A percentile compares a stretch with the other conserved stretches of the same genome.
These are phyloP conservation scores for Drosophila funebris DNA, from an alignment of 1,140 invertebrate genomes.

Conservation along the genomic window DNA sequence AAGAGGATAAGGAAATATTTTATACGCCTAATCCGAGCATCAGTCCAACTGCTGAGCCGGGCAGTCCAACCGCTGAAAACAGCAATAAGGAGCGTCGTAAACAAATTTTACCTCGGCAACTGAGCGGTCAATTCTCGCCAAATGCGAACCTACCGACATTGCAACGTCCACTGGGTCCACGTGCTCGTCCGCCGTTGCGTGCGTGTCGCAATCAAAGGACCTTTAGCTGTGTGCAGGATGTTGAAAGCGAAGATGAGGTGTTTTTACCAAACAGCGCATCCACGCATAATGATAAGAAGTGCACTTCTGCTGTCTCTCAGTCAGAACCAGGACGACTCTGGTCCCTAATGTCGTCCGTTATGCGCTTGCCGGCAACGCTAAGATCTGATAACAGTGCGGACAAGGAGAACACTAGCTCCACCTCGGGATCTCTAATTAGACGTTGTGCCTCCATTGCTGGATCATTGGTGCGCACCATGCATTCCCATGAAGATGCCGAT, in stretches of 20 bases:
- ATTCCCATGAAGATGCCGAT: conserved; percentile 43
- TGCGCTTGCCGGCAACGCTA: conserved; percentile 60
- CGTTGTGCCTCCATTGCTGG: conserved; percentile 79
- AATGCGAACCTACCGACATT: not conserved
- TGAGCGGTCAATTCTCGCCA: conserved; percentile 53
- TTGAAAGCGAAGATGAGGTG: conserved; percentile 48
- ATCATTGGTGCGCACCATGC: conserved; percentile 61
- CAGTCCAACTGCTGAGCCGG: conserved; percentile 11
- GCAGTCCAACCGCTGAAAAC: not conserved
- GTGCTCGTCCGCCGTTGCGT: conserved; percentile 53
- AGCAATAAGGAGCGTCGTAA: conserved; percentile 9
- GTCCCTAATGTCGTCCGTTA: conserved; percentile 71
- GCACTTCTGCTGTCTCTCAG: not conserved
- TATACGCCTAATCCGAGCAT: conserved; percentile 64
- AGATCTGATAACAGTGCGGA: conserved; percentile 24
- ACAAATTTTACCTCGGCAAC: conserved; percentile 47
- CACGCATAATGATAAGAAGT: conserved; percentile 57
- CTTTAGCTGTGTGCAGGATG: conserved; percentile 57
- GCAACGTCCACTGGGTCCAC: conserved; percentile 27
- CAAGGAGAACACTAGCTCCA: conserved; percentile 39
- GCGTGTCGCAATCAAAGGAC: conserved; percentile 35
- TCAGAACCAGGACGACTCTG: conserved; percentile 56
- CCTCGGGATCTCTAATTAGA: conserved; percentile 56
- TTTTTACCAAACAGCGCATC: conserved; percentile 60
- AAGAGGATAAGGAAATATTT: conserved; percentile 57